A percentile compares a stretch with the other conserved stretches of the same genome.
Conservation (phyloP, 2,797 vertebrate species). For the Falco peregrinus region DNA sequence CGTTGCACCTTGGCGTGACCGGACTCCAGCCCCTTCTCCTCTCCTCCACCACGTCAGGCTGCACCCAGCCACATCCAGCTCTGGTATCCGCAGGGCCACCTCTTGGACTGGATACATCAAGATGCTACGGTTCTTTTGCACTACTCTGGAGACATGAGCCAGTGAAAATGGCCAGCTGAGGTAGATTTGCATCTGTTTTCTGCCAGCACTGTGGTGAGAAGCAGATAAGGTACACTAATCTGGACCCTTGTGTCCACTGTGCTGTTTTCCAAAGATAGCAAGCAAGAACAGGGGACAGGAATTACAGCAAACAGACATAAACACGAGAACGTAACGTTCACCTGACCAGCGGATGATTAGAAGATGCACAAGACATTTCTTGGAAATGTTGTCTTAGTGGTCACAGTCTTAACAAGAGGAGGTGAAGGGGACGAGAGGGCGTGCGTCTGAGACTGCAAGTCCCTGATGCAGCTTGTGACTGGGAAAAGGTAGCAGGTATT, state of each 20-base stretch:
- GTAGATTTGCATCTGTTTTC: neutral
- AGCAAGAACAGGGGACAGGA: neutral
- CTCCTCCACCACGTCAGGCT: neutral
- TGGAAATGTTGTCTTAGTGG: slow-evolving; percentile 14
- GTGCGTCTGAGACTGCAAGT: neutral
- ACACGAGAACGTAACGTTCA: neutral
- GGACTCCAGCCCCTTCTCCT: too few species aligned
- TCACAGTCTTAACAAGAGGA: neutral
- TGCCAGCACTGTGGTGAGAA: neutral
- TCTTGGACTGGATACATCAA: neutral
- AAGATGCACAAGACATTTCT: neutral
- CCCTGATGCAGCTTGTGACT: neutral
- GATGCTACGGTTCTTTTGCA: neutral
- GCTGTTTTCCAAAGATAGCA: slow-evolving; percentile 39
- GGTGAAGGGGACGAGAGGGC: neutral
- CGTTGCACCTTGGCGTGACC: neutral
- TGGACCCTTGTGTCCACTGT: neutral
- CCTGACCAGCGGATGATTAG: slow-evolving; percentile 16
- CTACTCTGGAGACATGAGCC: neutral
- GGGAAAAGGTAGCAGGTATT: neutral
- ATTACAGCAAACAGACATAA: slow-evolving; percentile 13
- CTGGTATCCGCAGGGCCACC: neutral
- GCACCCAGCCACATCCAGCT: neutral
- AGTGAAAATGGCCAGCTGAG: neutral
- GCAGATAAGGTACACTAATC: neutral